phyloP scores from a whole-genome alignment of 2,113 vertebrate species.

The Tyto alba region DNA sequence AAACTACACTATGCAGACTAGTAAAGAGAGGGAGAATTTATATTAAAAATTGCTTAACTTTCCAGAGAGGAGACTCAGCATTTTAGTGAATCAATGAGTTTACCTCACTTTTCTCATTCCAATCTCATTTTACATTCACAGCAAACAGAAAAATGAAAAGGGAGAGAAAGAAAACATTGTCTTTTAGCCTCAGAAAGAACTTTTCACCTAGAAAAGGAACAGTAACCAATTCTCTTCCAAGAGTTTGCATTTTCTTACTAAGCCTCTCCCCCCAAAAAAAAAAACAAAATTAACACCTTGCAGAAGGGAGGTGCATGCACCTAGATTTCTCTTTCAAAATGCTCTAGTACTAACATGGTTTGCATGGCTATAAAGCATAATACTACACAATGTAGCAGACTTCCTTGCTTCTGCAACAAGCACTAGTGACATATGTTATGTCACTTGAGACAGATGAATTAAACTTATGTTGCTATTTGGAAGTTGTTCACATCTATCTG shows the following conservation, averaged over 20 bases:
- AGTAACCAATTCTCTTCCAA: not conserved
- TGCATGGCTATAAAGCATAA: not conserved
- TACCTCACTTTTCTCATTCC: not conserved
- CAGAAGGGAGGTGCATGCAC: not conserved
- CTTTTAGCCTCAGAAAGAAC: not conserved
- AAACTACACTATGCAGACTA: not conserved
- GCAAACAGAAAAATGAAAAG: not conserved
- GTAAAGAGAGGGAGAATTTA: not conserved
- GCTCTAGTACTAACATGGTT: not conserved
- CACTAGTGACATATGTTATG: constrained; percentile 41
- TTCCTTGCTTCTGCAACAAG: not conserved
- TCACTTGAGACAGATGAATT: constrained; percentile 59
- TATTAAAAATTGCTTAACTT: not conserved
- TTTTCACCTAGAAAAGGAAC: not conserved
- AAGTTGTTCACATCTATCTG: constrained; percentile 51
- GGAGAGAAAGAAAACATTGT: not conserved
- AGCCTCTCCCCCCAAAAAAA: not conserved
- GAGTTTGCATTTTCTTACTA: not conserved
- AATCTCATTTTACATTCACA: not conserved
- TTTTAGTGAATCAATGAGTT: not conserved
- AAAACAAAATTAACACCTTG: not conserved
- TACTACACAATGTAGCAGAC: not conserved
- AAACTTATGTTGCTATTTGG: constrained; percentile 50
- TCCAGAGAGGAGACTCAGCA: not conserved
- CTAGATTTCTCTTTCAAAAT: not conserved